Evolutionary conservation across 2,888 invertebrate species (phyloP), one percentile per base, ranked within the genome.

Genomic region (Petrophora chlorosata): DNA sequence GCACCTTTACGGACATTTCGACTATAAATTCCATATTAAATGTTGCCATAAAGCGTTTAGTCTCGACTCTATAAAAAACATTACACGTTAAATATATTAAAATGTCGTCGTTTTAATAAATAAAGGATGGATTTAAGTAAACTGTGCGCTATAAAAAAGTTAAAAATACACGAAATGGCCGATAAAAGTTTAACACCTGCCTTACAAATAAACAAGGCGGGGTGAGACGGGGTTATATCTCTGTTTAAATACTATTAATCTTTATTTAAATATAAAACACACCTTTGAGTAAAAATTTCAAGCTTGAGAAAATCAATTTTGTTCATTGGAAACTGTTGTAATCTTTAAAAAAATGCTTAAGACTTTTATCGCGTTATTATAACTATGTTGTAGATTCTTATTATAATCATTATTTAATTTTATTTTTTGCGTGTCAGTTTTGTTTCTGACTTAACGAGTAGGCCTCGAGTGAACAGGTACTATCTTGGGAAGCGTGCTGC

Each of bases 111-210:
- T 59, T 56, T 55, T 56, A 54, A 54, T 56, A 55, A 56, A 59
- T 61, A 53, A 57, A 61, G 51, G 49, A 51, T 45, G 55, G 41
- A 55, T 56, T 61, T 56, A 59, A 61, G 51, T 59, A 59, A 60
- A 56, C 59, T 34, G 34, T 51, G 38, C 36, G 43, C 57, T 34
- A 45, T 56, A 59, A 57, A 55, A 33, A 36, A 59, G 64, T 56
- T 66, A 67, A 63, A 58, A 62, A 61, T 62, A 70, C 65, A 53
- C 59, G 52, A 56, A 63, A 59, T 51, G 43, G 45, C 39, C 59
- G 48, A 60, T 73, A 71, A 73, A 67, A 60, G 51, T 47, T 65
- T 69, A 56, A 73, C 74, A 71, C 72, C 67, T 71, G 71, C 59
- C 61, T 59, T 40, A 49, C 48, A 50, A 53, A 58, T 58, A 62